Base-by-base conservation (phyloP, 2,888 invertebrate genomes). In the Pedicia rivosa region DNA sequence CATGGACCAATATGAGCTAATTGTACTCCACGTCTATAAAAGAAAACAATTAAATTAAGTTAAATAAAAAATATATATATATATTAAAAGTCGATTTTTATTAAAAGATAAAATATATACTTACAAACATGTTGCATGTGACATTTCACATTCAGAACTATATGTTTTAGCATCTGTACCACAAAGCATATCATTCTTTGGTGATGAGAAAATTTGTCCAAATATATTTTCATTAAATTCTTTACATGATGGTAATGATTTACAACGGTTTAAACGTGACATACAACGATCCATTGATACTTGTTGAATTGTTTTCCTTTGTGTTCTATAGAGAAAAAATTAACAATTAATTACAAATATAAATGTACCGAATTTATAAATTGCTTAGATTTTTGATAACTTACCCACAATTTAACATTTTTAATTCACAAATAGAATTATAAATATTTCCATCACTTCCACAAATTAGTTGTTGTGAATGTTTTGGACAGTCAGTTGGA, bases 361-460 rank as follows among this genome's bases (percentile, higher is more conserved):
- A 20, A 6, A 5, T 5, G 8, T 5, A 20, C 5, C 20, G 5
- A 20, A 20, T 20, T 20, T 20, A 20, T 5, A 6, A 20, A 20
- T 20, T 20, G 8, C 5, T 5, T 20, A 20, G 8, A 20, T 20
- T 8, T 5, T 8, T 20, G 5, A 20, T n/a, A 27, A 56, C 71
- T 67, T 55, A 87, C 86, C 87, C 87, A 60, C 87, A 88, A 55
- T 86, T 87, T 16, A 87, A 67, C 72, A 87, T 76, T 56, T 78
- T 78, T 63, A 92, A 72, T 55, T 90, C 86, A 51, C 92, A 92
- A 48, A 86, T 79, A 50, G 78, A 87, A 44, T 77, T 72, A 61
- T 92, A 92, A 41, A 91, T 72, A 53, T 77, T 82, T 39, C 86
- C 84, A 57, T 92, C 91, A 2, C 82, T 84, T 4, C 88, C 91